These are phyloP conservation scores for Blennius ocellaris DNA, from an alignment of 2,113 vertebrate genomes.

Conservation along the genomic window DNA sequence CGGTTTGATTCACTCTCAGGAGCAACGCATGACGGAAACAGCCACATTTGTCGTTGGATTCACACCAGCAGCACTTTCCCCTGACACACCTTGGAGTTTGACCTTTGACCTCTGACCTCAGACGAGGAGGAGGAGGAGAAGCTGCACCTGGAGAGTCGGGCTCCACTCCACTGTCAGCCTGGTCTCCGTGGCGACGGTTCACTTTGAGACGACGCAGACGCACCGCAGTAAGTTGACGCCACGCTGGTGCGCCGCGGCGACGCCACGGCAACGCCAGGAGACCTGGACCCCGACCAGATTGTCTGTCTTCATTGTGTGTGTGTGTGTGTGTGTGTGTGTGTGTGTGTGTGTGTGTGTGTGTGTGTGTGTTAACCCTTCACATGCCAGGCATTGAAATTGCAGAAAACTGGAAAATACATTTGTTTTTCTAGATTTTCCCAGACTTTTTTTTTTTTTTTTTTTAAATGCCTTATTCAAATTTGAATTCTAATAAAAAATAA, in stretches of 20 bases:
- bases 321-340: background rate
- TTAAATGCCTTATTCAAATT: too few relatives aligned
- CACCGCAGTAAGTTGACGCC: slow-evolving; percentile 37
- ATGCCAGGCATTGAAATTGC: too few relatives aligned
- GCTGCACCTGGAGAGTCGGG: background rate
- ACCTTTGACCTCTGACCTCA: slow-evolving; percentile 15
- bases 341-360: background rate
- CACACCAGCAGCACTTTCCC: slow-evolving; percentile 7
- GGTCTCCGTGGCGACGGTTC: slow-evolving; percentile 1
- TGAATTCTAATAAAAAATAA: too few relatives aligned
- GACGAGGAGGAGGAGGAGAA: background rate
- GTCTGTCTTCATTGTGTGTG: too few relatives aligned
- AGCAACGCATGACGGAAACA: background rate
- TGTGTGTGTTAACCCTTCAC: background rate
- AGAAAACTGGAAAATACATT: too few relatives aligned
- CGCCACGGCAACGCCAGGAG: background rate
- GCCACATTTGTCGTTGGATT: slow-evolving; percentile 17
- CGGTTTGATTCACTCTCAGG: background rate
- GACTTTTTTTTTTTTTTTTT: too few relatives aligned
- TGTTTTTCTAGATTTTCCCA: too few relatives aligned
- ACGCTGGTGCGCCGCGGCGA: too few relatives aligned
- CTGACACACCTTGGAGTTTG: background rate
- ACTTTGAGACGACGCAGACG: slow-evolving; percentile 26
- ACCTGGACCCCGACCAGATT: slow-evolving; percentile 29
- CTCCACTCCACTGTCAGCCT: background rate